phyloP scores from a whole-genome alignment of 2,113 vertebrate genomes.

The Lasiurus borealis region DNA sequence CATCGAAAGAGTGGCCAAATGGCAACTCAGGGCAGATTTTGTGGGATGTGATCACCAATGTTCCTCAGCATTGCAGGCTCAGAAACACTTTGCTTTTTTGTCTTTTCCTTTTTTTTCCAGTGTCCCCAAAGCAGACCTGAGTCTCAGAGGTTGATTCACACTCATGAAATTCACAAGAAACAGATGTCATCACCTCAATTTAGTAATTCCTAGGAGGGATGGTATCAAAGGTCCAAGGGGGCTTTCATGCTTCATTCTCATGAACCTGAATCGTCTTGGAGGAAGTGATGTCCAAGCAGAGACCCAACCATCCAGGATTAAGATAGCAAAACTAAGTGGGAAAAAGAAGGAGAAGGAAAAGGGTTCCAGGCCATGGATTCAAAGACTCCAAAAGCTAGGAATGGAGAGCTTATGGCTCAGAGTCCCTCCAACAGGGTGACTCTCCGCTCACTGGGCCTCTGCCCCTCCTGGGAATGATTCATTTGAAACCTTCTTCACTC shows the following conservation, averaged over 20 bases:
- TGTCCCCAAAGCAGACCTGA: neutral
- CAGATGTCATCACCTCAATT: neutral
- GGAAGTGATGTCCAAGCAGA: neutral
- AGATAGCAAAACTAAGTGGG: neutral
- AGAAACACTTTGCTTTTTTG: neutral
- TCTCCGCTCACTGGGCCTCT: neutral
- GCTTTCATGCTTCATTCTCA: neutral
- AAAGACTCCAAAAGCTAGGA: neutral
- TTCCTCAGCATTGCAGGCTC: neutral
- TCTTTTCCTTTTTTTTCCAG: neutral
- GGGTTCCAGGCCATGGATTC: neutral
- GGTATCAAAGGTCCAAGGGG: neutral
- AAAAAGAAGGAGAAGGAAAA: neutral
- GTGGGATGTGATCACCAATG: neutral
- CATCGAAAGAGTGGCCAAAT: neutral
- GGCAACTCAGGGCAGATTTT: neutral
- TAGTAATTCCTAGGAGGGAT: neutral
- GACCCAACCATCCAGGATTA: neutral
- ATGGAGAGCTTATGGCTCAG: neutral
- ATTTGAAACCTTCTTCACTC: constrained; percentile 3
- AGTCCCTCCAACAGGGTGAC: neutral
- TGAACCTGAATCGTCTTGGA: neutral
- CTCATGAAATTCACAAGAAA: neutral
- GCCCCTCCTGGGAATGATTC: neutral
- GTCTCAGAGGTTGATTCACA: neutral